Conservation (phyloP, 2,113 vertebrate genomes). For the Pteruthius melanotis region DNA sequence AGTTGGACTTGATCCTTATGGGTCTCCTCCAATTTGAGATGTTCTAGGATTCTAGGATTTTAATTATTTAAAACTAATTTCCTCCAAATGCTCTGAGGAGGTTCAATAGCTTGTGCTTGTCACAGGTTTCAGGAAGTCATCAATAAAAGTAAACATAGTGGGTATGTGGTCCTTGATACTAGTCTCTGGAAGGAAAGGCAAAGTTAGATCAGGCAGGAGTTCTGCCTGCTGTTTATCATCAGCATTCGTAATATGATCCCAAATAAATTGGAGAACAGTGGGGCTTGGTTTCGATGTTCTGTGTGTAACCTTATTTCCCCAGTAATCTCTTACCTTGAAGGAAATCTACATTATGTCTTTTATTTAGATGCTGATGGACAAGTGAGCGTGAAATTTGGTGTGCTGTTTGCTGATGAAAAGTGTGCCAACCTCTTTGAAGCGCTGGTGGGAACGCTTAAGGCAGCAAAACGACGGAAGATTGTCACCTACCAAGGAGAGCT, state of each 20-base stretch:
- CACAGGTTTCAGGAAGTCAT: background rate
- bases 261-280: background rate
- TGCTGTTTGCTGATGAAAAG: slow-evolving; percentile 89
- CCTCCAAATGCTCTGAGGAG: background rate
- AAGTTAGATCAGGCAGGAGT: background rate
- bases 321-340: background rate
- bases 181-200: background rate
- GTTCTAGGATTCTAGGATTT: background rate
- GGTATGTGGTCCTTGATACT: background rate
- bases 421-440: slow-evolving; percentile 99
- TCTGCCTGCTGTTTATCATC: background rate
- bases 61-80: background rate
- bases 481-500: slow-evolving; percentile 83
- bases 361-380: slow-evolving; percentile 85
- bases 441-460: slow-evolving; percentile 91
- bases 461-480: slow-evolving; percentile 87
- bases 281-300: background rate
- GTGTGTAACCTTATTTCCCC: background rate
- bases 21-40: background rate
- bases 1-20: background rate
- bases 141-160: background rate
- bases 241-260: background rate
- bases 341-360: background rate
- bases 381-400: slow-evolving; percentile 89
- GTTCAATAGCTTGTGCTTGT: background rate